Base-by-base conservation (phyloP, 2,113 vertebrate genomes). In the Cyrtonyx montezumae region DNA sequence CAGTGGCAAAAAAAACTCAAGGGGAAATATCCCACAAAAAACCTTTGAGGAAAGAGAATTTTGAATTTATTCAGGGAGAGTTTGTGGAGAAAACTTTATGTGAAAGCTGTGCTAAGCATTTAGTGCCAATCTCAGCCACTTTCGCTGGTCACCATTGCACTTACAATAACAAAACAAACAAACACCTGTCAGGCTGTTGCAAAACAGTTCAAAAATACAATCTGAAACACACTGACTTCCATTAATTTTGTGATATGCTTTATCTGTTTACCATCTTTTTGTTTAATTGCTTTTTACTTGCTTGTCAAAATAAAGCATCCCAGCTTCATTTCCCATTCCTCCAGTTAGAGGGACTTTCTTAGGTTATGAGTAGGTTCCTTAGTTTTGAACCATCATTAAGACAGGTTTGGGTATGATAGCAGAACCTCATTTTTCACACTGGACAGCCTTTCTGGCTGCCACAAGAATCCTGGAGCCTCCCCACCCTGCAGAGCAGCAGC, bases 151-250 rank as follows among this genome's bases (percentile, higher is more conserved):
- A 77, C 45, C 37, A 42, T 37, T 74, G n/a, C 16, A 20, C 19
- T 20, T 2, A 1, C 37, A 68, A 8, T 3, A 15, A 62, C 4
- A 30, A 45, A 63, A 90, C 22, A 32, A 51, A 53, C 0, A 0
- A 61, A 23, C 14, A 21, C 16, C 19, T 6, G 19, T 4, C 22
- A 82, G 58, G 20, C 55, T 83, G 26, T 34, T 78, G 43, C 51
- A 80, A 59, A 11, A 17, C 15, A 26, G 13, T 21, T 36, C 46
- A 53, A n/a, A 21, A 49, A 3, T 21, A 28, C 0, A 0, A 32
- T 19, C 26, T 11, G 3, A 36, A 62, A 32, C 45, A 37, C 8
- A 17, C 26, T 79, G 53, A 88, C 42, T 76, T 23, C 40, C 68
- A 28, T 51, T 81, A 37, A 49, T 87, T 84, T 51, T n/a, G 70